These are phyloP conservation scores for Dicerorhinus sumatrensis DNA, from an alignment of 2,113 vertebrate species.

Conservation along the genomic window DNA sequence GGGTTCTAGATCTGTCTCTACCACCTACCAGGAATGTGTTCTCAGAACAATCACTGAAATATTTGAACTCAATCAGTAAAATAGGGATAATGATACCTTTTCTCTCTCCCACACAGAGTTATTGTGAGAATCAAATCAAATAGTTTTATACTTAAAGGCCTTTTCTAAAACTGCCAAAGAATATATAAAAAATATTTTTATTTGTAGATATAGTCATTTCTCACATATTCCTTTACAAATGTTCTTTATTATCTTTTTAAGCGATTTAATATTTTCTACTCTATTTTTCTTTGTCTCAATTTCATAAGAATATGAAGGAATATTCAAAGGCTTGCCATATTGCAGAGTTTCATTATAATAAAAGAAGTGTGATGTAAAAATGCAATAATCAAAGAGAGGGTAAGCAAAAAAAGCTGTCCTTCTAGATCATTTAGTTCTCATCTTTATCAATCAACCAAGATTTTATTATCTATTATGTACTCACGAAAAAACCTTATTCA, in stretches of 20 bases:
- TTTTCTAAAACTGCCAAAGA: not conserved
- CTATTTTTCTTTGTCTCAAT: not conserved
- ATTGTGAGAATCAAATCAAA: slow-evolving; percentile 10
- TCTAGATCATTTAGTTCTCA: not conserved
- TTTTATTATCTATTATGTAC: not conserved
- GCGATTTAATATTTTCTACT: not conserved
- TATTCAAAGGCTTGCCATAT: not conserved
- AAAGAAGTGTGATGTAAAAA: not conserved
- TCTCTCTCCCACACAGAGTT: not conserved
- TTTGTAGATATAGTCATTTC: not conserved
- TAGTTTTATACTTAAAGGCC: not conserved
- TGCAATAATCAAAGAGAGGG: not conserved
- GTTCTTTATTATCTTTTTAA: not conserved
- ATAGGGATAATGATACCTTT: not conserved
- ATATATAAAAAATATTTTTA: not conserved
- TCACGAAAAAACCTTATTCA: not conserved
- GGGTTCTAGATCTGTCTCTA: not conserved
- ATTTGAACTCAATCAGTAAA: not conserved
- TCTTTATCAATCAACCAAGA: not conserved
- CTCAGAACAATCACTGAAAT: not conserved
- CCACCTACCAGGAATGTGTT: not conserved
- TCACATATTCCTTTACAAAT: not conserved
- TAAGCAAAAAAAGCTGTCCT: not conserved
- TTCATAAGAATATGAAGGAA: not conserved
- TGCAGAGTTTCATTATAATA: not conserved